These are phyloP conservation scores for Laupala kohalensis DNA, from an alignment of 1,140 invertebrate genomes.

Conservation along the genomic window DNA sequence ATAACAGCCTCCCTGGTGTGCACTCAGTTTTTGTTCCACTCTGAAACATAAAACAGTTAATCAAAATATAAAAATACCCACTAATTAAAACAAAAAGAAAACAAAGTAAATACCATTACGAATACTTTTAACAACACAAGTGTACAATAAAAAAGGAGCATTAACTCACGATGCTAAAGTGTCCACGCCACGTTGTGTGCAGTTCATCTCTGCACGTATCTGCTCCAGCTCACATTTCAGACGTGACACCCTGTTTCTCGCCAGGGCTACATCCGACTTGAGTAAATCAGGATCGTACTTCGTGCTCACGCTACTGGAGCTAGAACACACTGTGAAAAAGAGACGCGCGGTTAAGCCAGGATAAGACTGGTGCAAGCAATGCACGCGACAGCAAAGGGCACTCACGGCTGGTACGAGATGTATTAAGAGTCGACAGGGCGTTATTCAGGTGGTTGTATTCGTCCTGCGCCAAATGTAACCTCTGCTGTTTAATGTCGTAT, in stretches of 20 bases:
- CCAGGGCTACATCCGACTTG: constrained; percentile 80
- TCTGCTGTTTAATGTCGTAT: constrained; percentile 87
- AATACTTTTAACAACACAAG: not conserved
- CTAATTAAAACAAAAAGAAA: not conserved
- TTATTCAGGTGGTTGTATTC: constrained; percentile 91
- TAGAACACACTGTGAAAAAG: constrained; percentile 68
- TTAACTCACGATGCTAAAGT: constrained; percentile 68
- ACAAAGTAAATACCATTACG: not conserved
- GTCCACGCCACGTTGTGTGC: constrained; percentile 82
- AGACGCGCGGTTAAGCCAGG: no score
- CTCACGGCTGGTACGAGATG: constrained; percentile 74
- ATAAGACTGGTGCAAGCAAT: no score
- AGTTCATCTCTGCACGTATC: constrained; percentile 79
- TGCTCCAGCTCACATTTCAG: constrained; percentile 83
- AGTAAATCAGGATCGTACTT: constrained; percentile 90
- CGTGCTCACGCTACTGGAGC: constrained; percentile 73
- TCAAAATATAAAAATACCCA: not conserved
- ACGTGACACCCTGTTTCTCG: constrained; percentile 73
- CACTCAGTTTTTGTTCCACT: constrained; percentile 80
- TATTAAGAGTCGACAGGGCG: constrained; percentile 64
- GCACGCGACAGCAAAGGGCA: constrained; percentile 21
- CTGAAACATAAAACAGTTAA: constrained; percentile 32
- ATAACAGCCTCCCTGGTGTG: constrained; percentile 70
- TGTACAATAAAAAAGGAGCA: not conserved
- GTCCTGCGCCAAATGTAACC: constrained; percentile 81